Conservation (phyloP, 1,140 invertebrate species). For the Andrena cerasifolii region DNA sequence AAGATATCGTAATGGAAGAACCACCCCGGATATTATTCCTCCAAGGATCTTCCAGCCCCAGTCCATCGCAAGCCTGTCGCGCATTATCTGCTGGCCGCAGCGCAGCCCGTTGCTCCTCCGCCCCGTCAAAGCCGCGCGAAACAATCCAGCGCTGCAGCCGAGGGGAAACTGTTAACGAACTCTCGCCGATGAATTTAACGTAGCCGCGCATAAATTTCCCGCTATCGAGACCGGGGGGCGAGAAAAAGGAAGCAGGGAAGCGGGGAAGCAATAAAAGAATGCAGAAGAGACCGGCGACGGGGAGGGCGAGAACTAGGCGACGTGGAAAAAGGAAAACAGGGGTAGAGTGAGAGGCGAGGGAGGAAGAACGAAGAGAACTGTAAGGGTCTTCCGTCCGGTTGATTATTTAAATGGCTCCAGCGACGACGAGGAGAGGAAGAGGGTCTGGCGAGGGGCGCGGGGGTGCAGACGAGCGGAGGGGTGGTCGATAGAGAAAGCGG, state of each 20-base stretch:
- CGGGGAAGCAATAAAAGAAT: too few relatives aligned
- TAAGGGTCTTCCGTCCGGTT: slow-evolving; percentile 12
- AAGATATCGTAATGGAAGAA: too few relatives aligned
- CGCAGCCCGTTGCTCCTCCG: too few relatives aligned
- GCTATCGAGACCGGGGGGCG: background rate
- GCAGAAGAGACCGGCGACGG: background rate
- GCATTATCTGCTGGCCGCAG: background rate
- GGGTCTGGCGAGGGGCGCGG: background rate
- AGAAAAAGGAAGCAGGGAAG: background rate
- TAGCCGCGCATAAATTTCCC: slow-evolving; percentile 38
- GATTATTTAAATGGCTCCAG: slow-evolving; percentile 54
- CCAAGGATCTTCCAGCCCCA: too few relatives aligned
- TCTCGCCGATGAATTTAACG: slow-evolving; percentile 20
- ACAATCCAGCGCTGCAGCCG: background rate
- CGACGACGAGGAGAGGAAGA: background rate
- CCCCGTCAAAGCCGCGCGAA: background rate
- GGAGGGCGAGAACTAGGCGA: background rate
- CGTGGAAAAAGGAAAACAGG: slow-evolving; percentile 17
- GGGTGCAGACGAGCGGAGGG: background rate
- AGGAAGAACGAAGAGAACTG: background rate
- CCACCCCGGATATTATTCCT: too few relatives aligned
- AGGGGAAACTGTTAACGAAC: slow-evolving; percentile 18
- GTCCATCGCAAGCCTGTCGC: background rate
- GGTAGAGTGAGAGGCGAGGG: background rate
- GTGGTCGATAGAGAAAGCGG: slow-evolving; percentile 1